Evolutionary conservation across 2,113 vertebrate species (phyloP), one percentile per base, ranked within the genome.

Genomic region (Tilapia sparmanii): DNA sequence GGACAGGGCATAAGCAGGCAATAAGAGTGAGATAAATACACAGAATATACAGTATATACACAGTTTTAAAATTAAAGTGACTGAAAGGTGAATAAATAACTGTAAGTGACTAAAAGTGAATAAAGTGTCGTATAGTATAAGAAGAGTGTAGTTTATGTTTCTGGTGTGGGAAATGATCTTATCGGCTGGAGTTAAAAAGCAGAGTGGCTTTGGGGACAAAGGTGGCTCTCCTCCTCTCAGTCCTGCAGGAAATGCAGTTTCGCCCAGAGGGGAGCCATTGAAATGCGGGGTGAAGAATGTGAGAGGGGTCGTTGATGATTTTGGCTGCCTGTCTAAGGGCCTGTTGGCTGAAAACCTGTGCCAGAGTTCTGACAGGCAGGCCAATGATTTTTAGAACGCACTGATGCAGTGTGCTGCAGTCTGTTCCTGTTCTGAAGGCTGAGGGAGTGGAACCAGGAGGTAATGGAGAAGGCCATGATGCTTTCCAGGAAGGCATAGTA

Each of bases 381-480:
- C 50, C 18, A 9, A 19, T 52, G 2, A 52, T 3, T 52, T 52
- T 5, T 9, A 19, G 47, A 19, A 4, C 47, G 19, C 8, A 9
- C 3, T 19, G 18, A 19, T 19, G 18, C 8, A 4, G 7, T 8
- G 45, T 3, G 4, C 45, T 18, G 16, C 16, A 19, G 47, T 19
- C 18, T 50, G 47, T 50, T 50, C 47, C 4, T 50, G 47, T 19
- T 19, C 18, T 52, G 47, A 19, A 50, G 16, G 18, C 47, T 50
- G 4, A 19, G 47, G 47, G 18, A 52, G 18, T 1, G 18, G 13
- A 42, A 47, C 6, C 42, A 16, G 42, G 13, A 47, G 15, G 3
- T 16, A 0, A 16, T 47, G 42, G 4, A 47, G 15, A 8, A 50
- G 16, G 4, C 0, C 45, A 50, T 50, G 47, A 18, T 50, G 16